A percentile compares a stretch with the other conserved stretches of the same genome.
phyloP scores from a whole-genome alignment of 2,113 vertebrate genomes.

The Barnardius zonarius region DNA sequence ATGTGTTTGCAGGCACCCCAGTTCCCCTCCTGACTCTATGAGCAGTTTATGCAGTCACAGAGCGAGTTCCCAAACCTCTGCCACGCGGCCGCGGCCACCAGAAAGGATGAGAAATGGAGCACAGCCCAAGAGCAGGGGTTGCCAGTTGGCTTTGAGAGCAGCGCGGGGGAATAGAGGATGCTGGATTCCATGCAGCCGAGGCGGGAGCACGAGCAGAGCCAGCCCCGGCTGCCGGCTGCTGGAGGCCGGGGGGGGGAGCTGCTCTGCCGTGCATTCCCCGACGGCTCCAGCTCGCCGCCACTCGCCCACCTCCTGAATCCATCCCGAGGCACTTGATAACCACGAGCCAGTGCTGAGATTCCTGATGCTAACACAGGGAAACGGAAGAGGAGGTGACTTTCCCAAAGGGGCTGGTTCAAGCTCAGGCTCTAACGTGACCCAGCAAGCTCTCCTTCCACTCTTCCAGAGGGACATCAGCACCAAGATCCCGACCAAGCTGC shows the following conservation, averaged over 20 bases:
- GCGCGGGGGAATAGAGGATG: rapidly evolving
- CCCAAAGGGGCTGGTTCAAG: background rate
- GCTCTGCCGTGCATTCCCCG: background rate
- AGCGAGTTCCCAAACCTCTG: background rate
- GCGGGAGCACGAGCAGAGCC: background rate
- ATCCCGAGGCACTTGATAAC: background rate
- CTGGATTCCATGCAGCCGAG: background rate
- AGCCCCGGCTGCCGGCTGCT: background rate
- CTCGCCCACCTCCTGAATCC: background rate
- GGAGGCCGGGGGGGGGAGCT: conserved; percentile 22
- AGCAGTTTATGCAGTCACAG: background rate
- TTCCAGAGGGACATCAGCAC: background rate
- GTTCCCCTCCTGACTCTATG: background rate
- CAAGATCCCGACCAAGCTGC: background rate
- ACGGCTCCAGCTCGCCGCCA: background rate
- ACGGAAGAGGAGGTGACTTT: background rate
- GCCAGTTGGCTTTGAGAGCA: background rate
- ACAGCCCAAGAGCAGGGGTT: background rate
- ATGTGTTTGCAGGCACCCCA: background rate
- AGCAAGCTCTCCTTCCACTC: background rate
- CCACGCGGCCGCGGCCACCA: background rate
- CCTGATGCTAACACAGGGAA: background rate
- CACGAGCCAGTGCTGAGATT: rapidly evolving
- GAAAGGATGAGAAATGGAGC: background rate
- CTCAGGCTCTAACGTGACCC: rapidly evolving